Percentiles rank a stretch among this genome's conserved stretches.
phyloP scores from a whole-genome alignment of 2,888 invertebrate genomes.

The Eupithecia subumbrata region DNA sequence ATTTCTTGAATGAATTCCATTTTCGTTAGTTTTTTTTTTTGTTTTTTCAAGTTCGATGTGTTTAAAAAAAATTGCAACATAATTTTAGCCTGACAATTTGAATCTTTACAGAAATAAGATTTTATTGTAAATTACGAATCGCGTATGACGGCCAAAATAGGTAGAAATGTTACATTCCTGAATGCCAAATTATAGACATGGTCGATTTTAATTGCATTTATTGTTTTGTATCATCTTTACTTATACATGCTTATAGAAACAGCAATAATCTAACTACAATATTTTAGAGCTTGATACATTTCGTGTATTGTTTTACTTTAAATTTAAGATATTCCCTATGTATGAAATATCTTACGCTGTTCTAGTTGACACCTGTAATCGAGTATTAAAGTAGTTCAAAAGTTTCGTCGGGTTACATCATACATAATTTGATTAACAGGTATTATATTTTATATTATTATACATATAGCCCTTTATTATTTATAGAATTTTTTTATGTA shows the following conservation, averaged over 20 bases:
- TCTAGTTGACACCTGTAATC: neutral
- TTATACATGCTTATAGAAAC: neutral
- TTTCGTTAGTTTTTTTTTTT: neutral
- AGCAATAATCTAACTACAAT: neutral
- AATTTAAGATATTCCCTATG: neutral
- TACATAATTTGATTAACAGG: neutral
- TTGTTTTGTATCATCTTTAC: slow-evolving; percentile 35
- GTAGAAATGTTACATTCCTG: slow-evolving; percentile 74
- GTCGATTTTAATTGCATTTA: slow-evolving; percentile 62
- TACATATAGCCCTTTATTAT: neutral
- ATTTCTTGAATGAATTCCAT: neutral
- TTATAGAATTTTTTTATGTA: neutral
- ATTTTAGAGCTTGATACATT: too few species aligned
- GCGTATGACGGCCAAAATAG: slow-evolving; percentile 59
- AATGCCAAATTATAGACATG: slow-evolving; percentile 75
- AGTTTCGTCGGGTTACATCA: too few species aligned
- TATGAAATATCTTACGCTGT: neutral
- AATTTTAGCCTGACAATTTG: neutral
- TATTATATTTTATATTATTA: neutral
- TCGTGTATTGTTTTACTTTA: too few species aligned
- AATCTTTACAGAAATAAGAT: neutral
- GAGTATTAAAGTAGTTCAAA: neutral
- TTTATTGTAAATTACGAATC: slow-evolving; percentile 32
- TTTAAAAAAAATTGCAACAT: neutral
- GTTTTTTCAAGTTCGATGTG: neutral